Conservation (phyloP, 1,140 invertebrate genomes). For the Euura lappo region DNA sequence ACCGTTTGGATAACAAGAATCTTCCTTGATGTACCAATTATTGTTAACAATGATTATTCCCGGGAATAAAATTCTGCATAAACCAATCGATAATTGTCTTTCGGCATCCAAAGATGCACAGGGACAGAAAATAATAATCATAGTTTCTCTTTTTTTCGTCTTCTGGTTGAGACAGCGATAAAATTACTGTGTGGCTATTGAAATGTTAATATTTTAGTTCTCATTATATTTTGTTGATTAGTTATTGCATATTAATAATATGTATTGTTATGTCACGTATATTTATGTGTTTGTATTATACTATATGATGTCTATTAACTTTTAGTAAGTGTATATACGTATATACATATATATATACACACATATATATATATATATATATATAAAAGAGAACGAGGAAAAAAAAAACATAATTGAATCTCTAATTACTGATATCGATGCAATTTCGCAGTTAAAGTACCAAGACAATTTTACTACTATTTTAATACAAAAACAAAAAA, state of each 20-base stretch:
- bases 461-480: not conserved
- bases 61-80: not conserved
- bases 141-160: too few species aligned
- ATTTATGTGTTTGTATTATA: slow-evolving; percentile 7
- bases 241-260: slow-evolving; percentile 2
- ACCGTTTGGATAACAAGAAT: not conserved
- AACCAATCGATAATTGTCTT: too few species aligned
- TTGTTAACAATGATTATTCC: not conserved
- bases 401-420: too few species aligned
- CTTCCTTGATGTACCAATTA: not conserved
- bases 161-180: not conserved
- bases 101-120: too few species aligned
- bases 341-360: not conserved
- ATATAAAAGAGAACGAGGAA: not conserved
- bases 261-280: not conserved
- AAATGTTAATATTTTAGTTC: not conserved
- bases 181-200: not conserved
- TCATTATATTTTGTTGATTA: slow-evolving; percentile 5
- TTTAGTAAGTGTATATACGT: not conserved
- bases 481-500: not conserved
- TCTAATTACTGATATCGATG: not conserved
- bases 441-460: not conserved
- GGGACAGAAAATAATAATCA: too few species aligned
- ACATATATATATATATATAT: not conserved
- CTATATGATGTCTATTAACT: not conserved